Conservation (phyloP, 1,140 invertebrate species). For the Procambarus clarkii region DNA sequence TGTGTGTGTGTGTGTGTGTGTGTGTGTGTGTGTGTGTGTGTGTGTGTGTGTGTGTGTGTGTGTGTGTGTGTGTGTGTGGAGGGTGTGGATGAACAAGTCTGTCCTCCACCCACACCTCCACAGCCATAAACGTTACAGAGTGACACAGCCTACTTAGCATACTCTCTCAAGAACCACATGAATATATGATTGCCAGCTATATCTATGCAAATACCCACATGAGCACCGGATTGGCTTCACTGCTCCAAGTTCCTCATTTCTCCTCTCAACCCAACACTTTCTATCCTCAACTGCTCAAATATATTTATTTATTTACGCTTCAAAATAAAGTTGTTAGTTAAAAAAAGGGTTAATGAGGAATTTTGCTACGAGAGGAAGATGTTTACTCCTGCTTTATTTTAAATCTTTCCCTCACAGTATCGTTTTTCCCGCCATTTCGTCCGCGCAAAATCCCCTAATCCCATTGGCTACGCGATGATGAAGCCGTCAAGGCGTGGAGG, state of each 20-base stretch:
- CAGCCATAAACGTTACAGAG: not conserved
- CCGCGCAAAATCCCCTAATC: conserved; percentile 51
- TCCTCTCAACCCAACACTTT: not conserved
- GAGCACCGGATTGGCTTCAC: not conserved
- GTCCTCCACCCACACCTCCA: not conserved
- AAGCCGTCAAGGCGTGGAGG: conserved; percentile 53
- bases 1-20: not conserved
- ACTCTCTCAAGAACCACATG: conserved; percentile 39
- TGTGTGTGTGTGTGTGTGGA: not conserved
- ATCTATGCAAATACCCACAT: conserved; percentile 42
- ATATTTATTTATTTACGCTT: not conserved
- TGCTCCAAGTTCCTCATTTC: not conserved
- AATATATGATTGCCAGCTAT: conserved; percentile 50
- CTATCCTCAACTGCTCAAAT: not conserved
- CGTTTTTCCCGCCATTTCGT: conserved; percentile 59
- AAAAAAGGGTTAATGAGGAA: not conserved
- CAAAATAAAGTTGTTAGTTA: not conserved
- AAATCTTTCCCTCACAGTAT: conserved; percentile 32
- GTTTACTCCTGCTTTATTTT: not conserved
- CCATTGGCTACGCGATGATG: conserved; percentile 66
- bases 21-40: not conserved
- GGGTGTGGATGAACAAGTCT: too few relatives aligned
- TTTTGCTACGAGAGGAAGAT: not conserved
- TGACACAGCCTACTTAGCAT: conserved; percentile 26
- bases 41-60: not conserved